These are phyloP conservation scores for Balearica regulorum DNA, from an alignment of 2,797 vertebrate species.

Conservation along the genomic window DNA sequence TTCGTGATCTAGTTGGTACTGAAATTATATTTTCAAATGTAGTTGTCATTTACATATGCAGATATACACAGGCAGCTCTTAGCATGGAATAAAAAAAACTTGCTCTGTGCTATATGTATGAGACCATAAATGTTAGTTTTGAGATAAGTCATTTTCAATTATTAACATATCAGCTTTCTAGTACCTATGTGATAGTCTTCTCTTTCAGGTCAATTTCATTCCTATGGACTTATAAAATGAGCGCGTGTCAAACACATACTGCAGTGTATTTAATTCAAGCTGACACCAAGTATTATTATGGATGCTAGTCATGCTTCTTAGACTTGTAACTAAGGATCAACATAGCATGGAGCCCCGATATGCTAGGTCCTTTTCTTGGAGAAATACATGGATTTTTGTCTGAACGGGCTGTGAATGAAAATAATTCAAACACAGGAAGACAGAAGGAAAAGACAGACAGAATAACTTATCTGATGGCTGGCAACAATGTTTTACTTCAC, in stretches of 20 bases:
- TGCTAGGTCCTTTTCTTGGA: neutral
- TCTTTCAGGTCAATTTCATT: neutral
- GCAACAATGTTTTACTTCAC: neutral
- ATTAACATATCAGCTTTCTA: neutral
- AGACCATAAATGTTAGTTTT: neutral
- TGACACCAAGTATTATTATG: neutral
- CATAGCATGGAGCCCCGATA: fast-evolving
- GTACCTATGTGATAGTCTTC: neutral
- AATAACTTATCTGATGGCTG: neutral
- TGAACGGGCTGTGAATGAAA: neutral
- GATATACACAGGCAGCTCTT: neutral
- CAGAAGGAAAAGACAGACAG: neutral
- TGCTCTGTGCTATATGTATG: neutral
- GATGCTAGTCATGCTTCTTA: neutral
- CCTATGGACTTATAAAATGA: neutral
- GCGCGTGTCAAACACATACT: neutral
- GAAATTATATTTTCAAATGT: neutral
- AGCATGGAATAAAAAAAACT: neutral
- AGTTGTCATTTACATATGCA: neutral
- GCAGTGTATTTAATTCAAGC: neutral
- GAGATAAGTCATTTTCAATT: neutral
- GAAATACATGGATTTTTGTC: fast-evolving
- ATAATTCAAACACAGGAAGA: neutral
- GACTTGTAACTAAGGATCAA: neutral
- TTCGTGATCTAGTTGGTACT: neutral